Percentiles rank a stretch among this genome's conserved stretches.
Conservation (phyloP, 1,140 invertebrate genomes). For the Macrobrachium nipponense region DNA sequence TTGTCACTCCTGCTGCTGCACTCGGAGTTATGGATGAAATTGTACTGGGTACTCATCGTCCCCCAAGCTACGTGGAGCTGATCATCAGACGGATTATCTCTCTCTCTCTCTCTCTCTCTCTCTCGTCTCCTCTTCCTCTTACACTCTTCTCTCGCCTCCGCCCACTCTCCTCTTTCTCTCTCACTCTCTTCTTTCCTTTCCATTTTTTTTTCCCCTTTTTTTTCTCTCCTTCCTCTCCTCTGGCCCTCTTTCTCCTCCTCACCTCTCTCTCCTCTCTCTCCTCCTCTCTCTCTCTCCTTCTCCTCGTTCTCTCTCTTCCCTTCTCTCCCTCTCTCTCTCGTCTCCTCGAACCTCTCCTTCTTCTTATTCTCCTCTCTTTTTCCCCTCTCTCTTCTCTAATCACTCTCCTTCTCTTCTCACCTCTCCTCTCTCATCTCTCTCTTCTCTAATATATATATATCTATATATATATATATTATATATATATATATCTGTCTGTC, state of each 20-base stretch:
- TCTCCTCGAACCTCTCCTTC: too few relatives aligned
- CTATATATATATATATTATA: too few relatives aligned
- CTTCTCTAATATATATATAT: too few relatives aligned
- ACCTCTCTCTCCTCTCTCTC: constrained; percentile 1
- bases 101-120: constrained; percentile 28
- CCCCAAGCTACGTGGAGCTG: too few relatives aligned
- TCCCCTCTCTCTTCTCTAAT: too few relatives aligned
- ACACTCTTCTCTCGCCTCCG: background rate
- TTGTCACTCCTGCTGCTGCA: too few relatives aligned
- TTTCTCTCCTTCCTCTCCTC: constrained; percentile 8
- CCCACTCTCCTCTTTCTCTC: constrained; percentile 5
- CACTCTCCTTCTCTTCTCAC: too few relatives aligned
- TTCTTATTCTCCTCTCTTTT: too few relatives aligned
- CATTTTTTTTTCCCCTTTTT: background rate
- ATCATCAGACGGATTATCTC: background rate
- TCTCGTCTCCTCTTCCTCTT: constrained; percentile 16
- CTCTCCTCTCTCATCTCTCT: too few relatives aligned
- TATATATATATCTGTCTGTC: too few relatives aligned
- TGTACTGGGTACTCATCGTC: too few relatives aligned
- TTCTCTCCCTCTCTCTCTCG: constrained; percentile 1
- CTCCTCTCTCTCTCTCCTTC: constrained; percentile 3
- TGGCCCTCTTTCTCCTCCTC: background rate
- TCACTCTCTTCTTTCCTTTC: constrained; percentile 11
- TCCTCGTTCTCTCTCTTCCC: constrained; percentile 11
- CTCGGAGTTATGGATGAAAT: too few relatives aligned